phyloP scores from a whole-genome alignment of 2,797 vertebrate species.

The Pogoniulus pusillus region DNA sequence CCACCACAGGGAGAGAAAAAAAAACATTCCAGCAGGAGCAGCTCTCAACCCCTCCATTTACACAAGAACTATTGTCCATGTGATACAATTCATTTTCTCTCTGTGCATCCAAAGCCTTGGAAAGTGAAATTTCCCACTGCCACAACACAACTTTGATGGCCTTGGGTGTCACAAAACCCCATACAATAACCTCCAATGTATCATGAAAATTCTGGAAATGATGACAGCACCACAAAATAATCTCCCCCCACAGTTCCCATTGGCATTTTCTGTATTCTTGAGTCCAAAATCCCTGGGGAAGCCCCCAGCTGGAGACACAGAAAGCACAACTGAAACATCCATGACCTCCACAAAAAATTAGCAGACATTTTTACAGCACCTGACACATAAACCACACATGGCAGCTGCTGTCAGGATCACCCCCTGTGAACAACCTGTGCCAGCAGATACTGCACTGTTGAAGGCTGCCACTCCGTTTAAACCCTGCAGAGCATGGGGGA shows the following conservation, averaged over 20 bases:
- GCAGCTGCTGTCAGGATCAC: not conserved
- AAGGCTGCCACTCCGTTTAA: not conserved
- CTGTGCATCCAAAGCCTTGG: not conserved
- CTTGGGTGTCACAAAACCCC: not conserved
- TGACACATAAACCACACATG: not conserved
- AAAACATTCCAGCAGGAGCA: not conserved
- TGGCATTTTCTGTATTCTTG: not conserved
- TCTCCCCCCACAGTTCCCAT: not conserved
- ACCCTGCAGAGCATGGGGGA: not conserved
- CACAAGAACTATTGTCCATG: not conserved
- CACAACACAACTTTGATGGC: not conserved
- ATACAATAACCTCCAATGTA: accelerated
- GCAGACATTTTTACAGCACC: not conserved
- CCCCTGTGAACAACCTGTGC: not conserved
- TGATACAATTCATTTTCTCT: not conserved
- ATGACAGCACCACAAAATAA: not conserved
- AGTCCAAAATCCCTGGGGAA: not conserved
- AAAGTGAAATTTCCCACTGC: not conserved
- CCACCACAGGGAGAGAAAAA: not conserved
- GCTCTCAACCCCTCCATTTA: not conserved
- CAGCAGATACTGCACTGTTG: not conserved
- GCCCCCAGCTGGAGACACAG: accelerated
- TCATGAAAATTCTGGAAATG: not conserved
- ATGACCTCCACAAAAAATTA: not conserved
- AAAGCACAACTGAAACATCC: not conserved